Conservation (phyloP, 2,888 invertebrate species). For the Heliothis peltigera region DNA sequence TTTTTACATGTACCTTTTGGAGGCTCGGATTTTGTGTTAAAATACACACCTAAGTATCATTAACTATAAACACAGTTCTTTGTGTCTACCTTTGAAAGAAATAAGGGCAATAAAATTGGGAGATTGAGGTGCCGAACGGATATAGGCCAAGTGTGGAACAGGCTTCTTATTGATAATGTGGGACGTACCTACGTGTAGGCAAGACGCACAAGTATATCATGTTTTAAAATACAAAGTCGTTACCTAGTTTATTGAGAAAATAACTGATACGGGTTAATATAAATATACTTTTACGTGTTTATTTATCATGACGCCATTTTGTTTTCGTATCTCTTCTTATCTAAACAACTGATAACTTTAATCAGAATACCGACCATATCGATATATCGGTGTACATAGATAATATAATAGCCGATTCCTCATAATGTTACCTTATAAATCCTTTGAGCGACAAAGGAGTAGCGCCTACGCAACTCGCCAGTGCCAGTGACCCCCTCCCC, state of each 20-base stretch:
- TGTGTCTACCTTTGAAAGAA: constrained; percentile 85
- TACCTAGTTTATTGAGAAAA: background rate
- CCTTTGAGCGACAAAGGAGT: constrained; percentile 82
- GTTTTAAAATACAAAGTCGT: background rate
- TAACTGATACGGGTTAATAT: background rate
- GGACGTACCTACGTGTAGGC: background rate
- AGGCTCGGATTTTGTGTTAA: constrained; percentile 86
- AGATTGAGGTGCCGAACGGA: constrained; percentile 78
- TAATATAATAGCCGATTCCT: constrained; percentile 73
- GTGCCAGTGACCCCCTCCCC: constrained; percentile 74
- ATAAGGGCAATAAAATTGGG: constrained; percentile 86
- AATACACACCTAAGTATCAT: constrained; percentile 90
- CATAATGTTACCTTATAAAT: constrained; percentile 74
- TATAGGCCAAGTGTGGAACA: constrained; percentile 72
- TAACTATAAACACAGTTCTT: constrained; percentile 89
- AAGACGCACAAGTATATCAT: background rate
- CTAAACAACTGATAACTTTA: constrained; percentile 47
- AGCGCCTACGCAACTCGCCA: constrained; percentile 83
- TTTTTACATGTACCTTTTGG: constrained; percentile 85
- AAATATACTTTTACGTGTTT: constrained; percentile 10
- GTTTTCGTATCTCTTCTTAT: constrained; percentile 33
- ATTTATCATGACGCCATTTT: constrained; percentile 41
- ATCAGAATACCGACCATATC: constrained; percentile 58
- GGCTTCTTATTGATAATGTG: constrained; percentile 53
- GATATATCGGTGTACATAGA: constrained; percentile 40